Evolutionary conservation across 2,888 invertebrate genomes (phyloP).

Genomic region (Gastracanthus pulcherrimus): DNA sequence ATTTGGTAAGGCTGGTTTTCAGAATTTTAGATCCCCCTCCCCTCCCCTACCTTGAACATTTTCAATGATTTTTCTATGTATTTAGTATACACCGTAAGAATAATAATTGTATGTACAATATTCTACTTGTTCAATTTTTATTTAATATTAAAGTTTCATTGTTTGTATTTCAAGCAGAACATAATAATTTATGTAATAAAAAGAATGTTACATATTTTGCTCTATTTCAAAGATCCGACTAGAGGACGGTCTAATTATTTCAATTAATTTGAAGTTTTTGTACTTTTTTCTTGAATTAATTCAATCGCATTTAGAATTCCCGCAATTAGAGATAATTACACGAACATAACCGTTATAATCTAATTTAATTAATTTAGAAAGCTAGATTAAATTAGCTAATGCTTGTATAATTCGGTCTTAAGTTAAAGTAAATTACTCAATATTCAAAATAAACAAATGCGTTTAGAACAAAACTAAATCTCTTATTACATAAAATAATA

Average conservation of each 20-base stretch:
- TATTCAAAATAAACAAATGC: neutral
- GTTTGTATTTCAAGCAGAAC: too few species aligned
- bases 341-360: neutral
- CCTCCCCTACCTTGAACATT: too few species aligned
- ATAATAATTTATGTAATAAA: too few species aligned
- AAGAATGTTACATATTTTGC: neutral
- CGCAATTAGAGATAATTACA: slow-evolving; percentile 16
- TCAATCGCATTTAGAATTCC: neutral
- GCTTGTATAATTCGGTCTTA: neutral
- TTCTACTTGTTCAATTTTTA: too few species aligned
- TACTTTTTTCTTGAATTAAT: neutral
- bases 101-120: too few species aligned
- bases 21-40: too few species aligned
- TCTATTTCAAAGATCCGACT: neutral
- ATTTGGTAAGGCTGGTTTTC: too few species aligned
- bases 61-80: too few species aligned
- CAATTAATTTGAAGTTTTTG: neutral
- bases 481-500: neutral
- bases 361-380: slow-evolving; percentile 10
- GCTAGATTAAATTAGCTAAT: slow-evolving; percentile 3
- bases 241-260: neutral
- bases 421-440: neutral
- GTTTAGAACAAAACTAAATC: neutral
- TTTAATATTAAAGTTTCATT: too few species aligned
- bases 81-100: too few species aligned